Evolutionary conservation across 1,140 invertebrate genomes (phyloP).

Genomic region (Heliconius himera): DNA sequence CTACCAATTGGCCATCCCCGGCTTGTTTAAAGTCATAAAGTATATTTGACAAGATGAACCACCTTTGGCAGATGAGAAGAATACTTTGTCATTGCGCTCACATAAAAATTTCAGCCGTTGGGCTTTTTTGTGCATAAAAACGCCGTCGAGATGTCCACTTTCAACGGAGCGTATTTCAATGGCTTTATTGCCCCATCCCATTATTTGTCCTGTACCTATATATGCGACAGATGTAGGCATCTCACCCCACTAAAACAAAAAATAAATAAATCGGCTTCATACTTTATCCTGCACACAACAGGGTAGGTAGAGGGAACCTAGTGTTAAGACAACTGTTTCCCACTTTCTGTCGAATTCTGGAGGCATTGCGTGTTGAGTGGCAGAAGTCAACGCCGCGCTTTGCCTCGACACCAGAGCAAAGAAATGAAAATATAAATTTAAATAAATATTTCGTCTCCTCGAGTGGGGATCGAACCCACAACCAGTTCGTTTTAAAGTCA

Average conservation of each 20-base stretch:
- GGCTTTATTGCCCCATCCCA: conserved; percentile 99
- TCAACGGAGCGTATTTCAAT: conserved; percentile 98
- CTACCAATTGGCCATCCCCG: conserved; percentile 99
- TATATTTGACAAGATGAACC: conserved; percentile 99
- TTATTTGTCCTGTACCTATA: conserved; percentile 99
- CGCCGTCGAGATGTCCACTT: conserved; percentile 98
- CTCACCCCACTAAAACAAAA: conserved; percentile 94
- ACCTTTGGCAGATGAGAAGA: conserved; percentile 99
- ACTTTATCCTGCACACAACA: too few species aligned
- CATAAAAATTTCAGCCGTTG: conserved; percentile 99
- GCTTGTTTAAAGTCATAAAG: conserved; percentile 99
- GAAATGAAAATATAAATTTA: too few species aligned
- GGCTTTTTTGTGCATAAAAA: conserved; percentile 99
- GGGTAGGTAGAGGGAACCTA: too few species aligned
- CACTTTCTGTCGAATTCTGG: too few species aligned
- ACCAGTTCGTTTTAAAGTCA: too few species aligned
- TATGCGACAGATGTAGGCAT: conserved; percentile 99
- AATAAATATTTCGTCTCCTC: too few species aligned
- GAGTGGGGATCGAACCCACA: too few species aligned
- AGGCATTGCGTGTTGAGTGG: too few species aligned
- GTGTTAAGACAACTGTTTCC: too few species aligned
- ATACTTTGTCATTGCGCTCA: conserved; percentile 99
- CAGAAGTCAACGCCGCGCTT: too few species aligned
- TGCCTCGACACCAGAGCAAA: too few species aligned
- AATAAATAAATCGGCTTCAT: too few species aligned